Base-by-base conservation (phyloP, 2,797 vertebrate genomes). In the Peromyscus eremicus region DNA sequence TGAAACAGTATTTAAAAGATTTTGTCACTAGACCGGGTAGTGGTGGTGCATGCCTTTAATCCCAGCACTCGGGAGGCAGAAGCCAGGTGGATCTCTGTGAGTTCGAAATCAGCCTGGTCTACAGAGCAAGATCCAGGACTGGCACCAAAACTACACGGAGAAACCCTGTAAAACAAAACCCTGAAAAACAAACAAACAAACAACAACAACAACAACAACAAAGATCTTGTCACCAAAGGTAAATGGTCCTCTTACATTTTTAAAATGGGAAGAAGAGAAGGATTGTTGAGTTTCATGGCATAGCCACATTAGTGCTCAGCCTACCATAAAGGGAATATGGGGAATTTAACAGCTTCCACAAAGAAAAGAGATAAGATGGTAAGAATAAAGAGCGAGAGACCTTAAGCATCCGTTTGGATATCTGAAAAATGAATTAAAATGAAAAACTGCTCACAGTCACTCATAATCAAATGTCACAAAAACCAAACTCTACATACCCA, bases 301-400 rank as follows among this genome's bases (percentile, higher is more conserved):
- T 89, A 52, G 60, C 76, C 49, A 25, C 40, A 10, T 75, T 91
- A 62, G 52, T 93, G n/a, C 17, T 60, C 83, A 52, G 60, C 12
- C 85, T 87, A 64, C n/a, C 91, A 66, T 81, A 81, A 95, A 76
- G 32, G 77, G 37, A 85, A 23, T 93, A n/a, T 34, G 62, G 81
- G 27, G 93, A 85, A 52, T 93, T n/a, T 64, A 70, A 60, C 49
- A 76, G 64, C n/a, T 52, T 17, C 34, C 68, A 89, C 12, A 89
- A 91, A 92, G 79, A 76, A 89, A 85, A 37, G 75, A 80, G 16
- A 17, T 16, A 62, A 88, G 49, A 66, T 34, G 70, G 9, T 84
- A 32, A 21, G 11, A 83, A 93, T 91, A 66, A 80, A 90, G 55
- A 89, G 37, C 32, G 52, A 75, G 91, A 85, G 29, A 70, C 25